Conservation (phyloP, 2,888 invertebrate genomes). For the Drosophila macrospina region DNA sequence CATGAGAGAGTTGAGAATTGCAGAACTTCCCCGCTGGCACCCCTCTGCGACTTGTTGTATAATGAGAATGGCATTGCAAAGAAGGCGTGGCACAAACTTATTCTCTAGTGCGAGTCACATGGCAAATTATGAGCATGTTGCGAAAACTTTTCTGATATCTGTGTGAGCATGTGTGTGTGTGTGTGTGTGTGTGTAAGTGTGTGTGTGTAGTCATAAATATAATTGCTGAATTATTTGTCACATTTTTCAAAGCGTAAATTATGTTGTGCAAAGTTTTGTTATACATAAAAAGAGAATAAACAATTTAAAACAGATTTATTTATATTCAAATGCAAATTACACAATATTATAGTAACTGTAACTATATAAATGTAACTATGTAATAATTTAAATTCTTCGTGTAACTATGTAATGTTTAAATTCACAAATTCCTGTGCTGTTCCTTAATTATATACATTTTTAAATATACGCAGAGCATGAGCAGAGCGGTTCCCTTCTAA, state of each 20-base stretch:
- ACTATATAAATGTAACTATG: no score
- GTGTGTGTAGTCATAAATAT: background rate
- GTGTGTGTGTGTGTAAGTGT: background rate
- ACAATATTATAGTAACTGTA: no score
- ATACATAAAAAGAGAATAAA: background rate
- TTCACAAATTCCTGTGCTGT: no score
- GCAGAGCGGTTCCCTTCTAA: slow-evolving; percentile 33
- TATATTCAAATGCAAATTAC: no score
- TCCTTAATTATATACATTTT: no score
- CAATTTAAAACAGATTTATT: background rate
- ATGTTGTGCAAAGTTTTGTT: background rate
- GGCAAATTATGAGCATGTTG: slow-evolving; percentile 54
- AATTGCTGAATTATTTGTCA: background rate
- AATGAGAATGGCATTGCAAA: slow-evolving; percentile 51
- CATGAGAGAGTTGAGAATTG: slow-evolving; percentile 53
- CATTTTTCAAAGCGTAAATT: background rate
- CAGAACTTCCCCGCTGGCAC: slow-evolving; percentile 58
- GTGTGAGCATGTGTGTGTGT: background rate
- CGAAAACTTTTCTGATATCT: slow-evolving; percentile 26
- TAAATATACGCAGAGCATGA: no score
- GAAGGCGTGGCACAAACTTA: slow-evolving; percentile 42
- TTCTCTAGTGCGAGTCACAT: slow-evolving; percentile 43
- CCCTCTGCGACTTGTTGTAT: no score
- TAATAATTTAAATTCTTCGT: no score
- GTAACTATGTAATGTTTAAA: no score